These are phyloP conservation scores for Columba guinea DNA, from an alignment of 2,797 vertebrate genomes.

Conservation along the genomic window DNA sequence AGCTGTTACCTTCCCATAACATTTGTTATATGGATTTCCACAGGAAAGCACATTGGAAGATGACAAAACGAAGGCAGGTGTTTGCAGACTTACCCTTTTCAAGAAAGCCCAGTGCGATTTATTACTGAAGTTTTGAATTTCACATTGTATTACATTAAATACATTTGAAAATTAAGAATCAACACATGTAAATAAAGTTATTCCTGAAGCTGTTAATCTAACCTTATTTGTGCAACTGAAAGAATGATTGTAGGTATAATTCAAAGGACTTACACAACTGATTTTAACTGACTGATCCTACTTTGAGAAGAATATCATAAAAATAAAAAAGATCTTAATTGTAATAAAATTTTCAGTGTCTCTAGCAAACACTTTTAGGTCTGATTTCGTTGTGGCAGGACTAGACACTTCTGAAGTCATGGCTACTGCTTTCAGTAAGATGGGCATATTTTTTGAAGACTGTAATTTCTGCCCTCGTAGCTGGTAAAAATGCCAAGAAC, in stretches of 20 bases:
- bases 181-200: not conserved
- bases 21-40: not conserved
- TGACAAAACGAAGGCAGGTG: not conserved
- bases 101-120: not conserved
- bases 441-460: not conserved
- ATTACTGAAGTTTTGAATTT: not conserved
- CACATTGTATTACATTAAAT: not conserved
- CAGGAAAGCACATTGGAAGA: not conserved
- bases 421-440: not conserved
- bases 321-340: not conserved
- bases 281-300: not conserved
- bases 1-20: not conserved
- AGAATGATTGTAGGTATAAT: not conserved
- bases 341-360: not conserved
- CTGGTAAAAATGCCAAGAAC: not conserved
- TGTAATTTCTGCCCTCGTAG: not conserved
- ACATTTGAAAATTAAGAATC: not conserved
- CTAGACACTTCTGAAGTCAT: not conserved
- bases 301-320: not conserved
- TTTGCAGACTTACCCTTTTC: not conserved
- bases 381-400: not conserved
- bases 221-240: not conserved
- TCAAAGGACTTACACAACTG: not conserved
- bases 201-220: not conserved
- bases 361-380: not conserved